Evolutionary conservation across 2,888 invertebrate species (phyloP).

Genomic region (Eudasyphora cyanicolor): DNA sequence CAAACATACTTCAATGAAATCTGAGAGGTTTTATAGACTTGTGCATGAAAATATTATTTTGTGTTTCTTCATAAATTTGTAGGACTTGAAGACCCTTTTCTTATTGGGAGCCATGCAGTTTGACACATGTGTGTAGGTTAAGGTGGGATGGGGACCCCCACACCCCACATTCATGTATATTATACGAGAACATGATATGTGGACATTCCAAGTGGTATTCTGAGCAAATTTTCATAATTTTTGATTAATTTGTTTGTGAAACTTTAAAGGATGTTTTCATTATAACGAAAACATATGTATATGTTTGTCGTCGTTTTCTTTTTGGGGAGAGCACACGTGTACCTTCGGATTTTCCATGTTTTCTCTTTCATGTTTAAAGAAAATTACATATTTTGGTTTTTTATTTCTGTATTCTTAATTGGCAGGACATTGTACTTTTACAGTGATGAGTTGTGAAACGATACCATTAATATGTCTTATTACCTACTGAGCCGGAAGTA

Average conservation of each 20-base stretch:
- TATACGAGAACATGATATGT: slow-evolving; percentile 20
- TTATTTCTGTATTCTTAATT: not conserved
- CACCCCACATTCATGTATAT: not conserved
- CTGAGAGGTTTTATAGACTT: slow-evolving; percentile 32
- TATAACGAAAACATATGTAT: not conserved
- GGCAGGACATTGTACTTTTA: too few species aligned
- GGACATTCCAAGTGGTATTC: not conserved
- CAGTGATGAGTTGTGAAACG: too few species aligned
- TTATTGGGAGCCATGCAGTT: not conserved
- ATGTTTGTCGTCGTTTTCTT: not conserved
- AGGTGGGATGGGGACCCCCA: not conserved
- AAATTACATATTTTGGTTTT: slow-evolving; percentile 61
- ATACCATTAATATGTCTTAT: too few species aligned
- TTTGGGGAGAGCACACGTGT: slow-evolving; percentile 39
- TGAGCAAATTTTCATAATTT: slow-evolving; percentile 2
- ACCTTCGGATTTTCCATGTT: slow-evolving; percentile 18
- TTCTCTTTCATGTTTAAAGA: slow-evolving; percentile 50
- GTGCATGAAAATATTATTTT: slow-evolving; percentile 34
- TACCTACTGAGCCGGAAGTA: too few species aligned
- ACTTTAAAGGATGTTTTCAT: not conserved
- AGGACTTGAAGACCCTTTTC: slow-evolving; percentile 10
- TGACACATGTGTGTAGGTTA: not conserved
- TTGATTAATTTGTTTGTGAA: slow-evolving; percentile 1
- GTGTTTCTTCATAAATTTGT: slow-evolving; percentile 67
- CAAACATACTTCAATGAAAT: slow-evolving; percentile 35